phyloP scores from a whole-genome alignment of 2,797 vertebrate genomes.

The Parauchenoglanis punctatus region DNA sequence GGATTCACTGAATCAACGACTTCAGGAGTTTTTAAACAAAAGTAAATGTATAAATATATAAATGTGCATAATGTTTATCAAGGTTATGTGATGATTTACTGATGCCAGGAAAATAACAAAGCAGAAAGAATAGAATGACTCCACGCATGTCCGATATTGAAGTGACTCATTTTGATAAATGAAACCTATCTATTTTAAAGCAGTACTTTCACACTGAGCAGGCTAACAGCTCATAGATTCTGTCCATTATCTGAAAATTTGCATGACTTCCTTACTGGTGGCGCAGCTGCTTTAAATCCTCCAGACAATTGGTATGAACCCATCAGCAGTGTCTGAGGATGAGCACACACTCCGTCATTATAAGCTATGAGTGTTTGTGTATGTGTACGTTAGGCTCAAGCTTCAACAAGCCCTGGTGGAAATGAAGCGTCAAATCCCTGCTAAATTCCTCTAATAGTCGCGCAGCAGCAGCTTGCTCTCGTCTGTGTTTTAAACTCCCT shows the following conservation, averaged over 20 bases:
- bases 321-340: conserved; percentile 39
- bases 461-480: conserved; percentile 19
- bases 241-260: neutral
- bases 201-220: neutral
- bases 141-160: neutral
- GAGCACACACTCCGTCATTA: conserved; percentile 43
- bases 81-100: neutral
- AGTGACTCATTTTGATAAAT: neutral
- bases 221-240: neutral
- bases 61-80: neutral
- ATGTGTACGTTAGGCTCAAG: conserved; percentile 52
- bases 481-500: conserved; percentile 33
- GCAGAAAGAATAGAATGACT: neutral
- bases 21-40: neutral
- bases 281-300: conserved; percentile 25
- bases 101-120: neutral
- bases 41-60: neutral
- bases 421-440: conserved; percentile 53
- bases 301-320: conserved; percentile 31
- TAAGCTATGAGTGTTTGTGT: conserved; percentile 14
- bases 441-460: conserved; percentile 41
- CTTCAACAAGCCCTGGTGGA: conserved; percentile 54
- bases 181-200: neutral
- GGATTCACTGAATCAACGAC: neutral
- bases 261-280: neutral